Percentiles rank a stretch among this genome's conserved stretches.
Evolutionary conservation across 2,888 invertebrate species (phyloP).

Genomic region (Platycnemis pennipes): DNA sequence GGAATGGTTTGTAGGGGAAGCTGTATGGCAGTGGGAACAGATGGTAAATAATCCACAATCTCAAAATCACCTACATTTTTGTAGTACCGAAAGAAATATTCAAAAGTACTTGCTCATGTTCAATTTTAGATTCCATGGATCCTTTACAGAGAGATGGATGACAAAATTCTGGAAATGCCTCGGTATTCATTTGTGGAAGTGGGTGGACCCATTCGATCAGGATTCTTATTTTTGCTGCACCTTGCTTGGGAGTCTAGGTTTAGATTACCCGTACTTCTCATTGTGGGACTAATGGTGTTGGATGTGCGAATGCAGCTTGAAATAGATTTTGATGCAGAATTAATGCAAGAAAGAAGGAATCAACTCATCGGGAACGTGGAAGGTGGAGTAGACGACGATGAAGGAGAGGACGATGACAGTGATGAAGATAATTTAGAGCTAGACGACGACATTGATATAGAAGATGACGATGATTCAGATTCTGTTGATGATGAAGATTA

Average conservation of each 20-base stretch:
- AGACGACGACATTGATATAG: constrained; percentile 20
- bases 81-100: neutral
- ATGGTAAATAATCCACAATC: constrained; percentile 25
- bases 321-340: constrained; percentile 82
- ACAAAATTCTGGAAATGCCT: constrained; percentile 51
- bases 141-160: constrained; percentile 49
- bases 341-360: constrained; percentile 45
- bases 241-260: constrained; percentile 87
- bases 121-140: constrained; percentile 12
- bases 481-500: constrained; percentile 35
- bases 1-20: neutral
- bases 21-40: neutral
- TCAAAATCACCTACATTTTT: neutral
- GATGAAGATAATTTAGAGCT: constrained; percentile 37
- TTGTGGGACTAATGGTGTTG: constrained; percentile 84
- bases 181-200: constrained; percentile 53
- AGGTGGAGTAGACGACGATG: constrained; percentile 20
- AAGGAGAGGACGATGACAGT: constrained; percentile 37
- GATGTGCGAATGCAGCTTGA: constrained; percentile 86
- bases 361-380: neutral
- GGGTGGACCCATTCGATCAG: constrained; percentile 71
- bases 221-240: constrained; percentile 85
- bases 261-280: constrained; percentile 85
- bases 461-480: constrained; percentile 29
- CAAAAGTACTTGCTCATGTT: neutral